Evolutionary conservation across 1,140 invertebrate genomes (phyloP), one percentile per base, ranked within the genome.

Genomic region (Drosophila willistoni): DNA sequence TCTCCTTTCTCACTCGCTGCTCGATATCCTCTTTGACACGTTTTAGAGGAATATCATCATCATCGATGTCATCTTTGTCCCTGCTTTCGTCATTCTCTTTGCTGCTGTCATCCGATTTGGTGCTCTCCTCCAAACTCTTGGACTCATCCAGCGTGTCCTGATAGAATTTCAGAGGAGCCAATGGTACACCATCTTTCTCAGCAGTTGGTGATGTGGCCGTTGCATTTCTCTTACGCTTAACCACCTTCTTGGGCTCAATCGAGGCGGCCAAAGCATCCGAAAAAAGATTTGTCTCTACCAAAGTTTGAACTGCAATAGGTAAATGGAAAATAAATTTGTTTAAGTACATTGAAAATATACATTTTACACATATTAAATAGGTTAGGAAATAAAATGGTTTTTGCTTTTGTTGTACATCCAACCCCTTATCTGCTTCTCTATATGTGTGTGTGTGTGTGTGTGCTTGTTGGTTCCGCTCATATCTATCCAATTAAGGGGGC

Each of bases 281-380:
- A 89, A 98, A 98, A 92, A 97, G 95, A 90, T 96, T 97, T 89
- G 97, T 98, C 90, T 98, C 97, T 92, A 97, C 95, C 33, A 98
- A 92, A 67, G 96, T 92, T 93, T 95, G 94, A 59, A 95, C 96
- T 96, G 93, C 73, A 94, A 95, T 77, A 92, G 81, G 77, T 78
- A 65, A 17, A 0, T 5, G 39, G n/a, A 63, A 62, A 41, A 33
- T 44, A 29, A 29, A 29, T 29, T 29, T 25, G 13, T 25, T 10
- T 42, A 25, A 25, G 25, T 34, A 42, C 36, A 7, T 14, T 22
- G 41, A n/a, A 39, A 51, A 36, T 64, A n/a, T n/a, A 44, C 13
- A 39, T 57, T 14, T 19, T 39, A 12, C 13, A 17, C 14, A 33
- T 51, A 36, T 41, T 41, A 7, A 12, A 22, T 22, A 47, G 42